These are phyloP conservation scores for Pardalotus punctatus DNA, from an alignment of 2,113 vertebrate genomes.

Conservation along the genomic window DNA sequence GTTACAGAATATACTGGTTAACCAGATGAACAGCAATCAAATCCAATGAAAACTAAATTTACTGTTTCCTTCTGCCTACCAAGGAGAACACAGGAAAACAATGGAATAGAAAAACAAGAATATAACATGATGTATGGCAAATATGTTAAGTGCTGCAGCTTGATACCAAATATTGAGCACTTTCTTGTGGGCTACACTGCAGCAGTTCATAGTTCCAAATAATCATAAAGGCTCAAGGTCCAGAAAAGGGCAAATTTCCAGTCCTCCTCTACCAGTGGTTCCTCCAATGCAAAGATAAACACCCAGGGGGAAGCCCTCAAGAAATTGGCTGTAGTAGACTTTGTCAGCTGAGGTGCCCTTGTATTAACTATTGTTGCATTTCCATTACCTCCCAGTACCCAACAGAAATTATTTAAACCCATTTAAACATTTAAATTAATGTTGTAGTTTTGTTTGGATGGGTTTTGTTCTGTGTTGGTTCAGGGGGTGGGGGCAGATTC, in stretches of 20 bases:
- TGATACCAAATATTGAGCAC: neutral
- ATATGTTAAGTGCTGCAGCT: neutral
- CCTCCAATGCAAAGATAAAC: neutral
- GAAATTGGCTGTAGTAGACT: neutral
- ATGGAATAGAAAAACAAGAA: neutral
- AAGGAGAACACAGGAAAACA: neutral
- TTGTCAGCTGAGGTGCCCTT: neutral
- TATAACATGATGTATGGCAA: neutral
- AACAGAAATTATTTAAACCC: neutral
- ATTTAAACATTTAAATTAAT: neutral
- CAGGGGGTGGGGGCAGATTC: fast-evolving
- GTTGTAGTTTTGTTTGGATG: neutral
- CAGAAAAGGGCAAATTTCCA: neutral
- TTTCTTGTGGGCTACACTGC: neutral
- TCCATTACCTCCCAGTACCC: neutral
- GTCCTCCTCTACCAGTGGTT: neutral
- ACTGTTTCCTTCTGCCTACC: neutral
- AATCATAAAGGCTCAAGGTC: neutral
- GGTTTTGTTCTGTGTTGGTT: neutral
- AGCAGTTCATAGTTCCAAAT: neutral
- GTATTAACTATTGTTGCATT: neutral
- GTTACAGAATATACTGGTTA: neutral
- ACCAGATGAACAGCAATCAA: slow-evolving; percentile 2
- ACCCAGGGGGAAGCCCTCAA: neutral
- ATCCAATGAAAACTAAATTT: neutral